Conservation (phyloP, 2,888 invertebrate species). For the Clepsis dumicolana region DNA sequence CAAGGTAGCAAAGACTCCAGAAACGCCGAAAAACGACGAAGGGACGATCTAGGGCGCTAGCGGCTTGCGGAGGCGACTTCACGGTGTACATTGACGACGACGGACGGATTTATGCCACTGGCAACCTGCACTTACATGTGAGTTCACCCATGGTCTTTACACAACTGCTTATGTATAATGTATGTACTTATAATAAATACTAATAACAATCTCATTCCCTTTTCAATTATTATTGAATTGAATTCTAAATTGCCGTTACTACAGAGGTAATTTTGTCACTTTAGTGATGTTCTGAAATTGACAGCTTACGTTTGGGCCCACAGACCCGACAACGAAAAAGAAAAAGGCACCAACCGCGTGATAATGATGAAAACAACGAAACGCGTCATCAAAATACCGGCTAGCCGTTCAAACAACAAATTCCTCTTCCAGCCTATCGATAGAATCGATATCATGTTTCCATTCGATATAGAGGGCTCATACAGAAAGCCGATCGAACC, state of each 20-base stretch:
- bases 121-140: constrained; percentile 86
- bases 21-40: constrained; percentile 55
- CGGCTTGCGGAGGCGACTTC: constrained; percentile 92
- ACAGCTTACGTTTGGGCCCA: constrained; percentile 63
- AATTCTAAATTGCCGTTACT: neutral
- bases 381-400: constrained; percentile 90
- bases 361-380: constrained; percentile 90
- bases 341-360: constrained; percentile 85
- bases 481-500: constrained; percentile 68
- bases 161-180: too few relatives aligned
- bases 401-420: constrained; percentile 69
- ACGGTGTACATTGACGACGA: constrained; percentile 89
- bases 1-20: constrained; percentile 59
- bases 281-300: neutral
- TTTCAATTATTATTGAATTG: too few relatives aligned
- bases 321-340: constrained; percentile 86
- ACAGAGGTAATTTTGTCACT: too few relatives aligned
- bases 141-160: too few relatives aligned
- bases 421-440: constrained; percentile 75
- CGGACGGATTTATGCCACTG: constrained; percentile 91
- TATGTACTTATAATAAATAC: too few relatives aligned
- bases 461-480: constrained; percentile 67
- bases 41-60: constrained; percentile 65
- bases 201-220: too few relatives aligned
- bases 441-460: constrained; percentile 75